Percentiles rank a stretch among this genome's conserved stretches.
These are phyloP conservation scores for Psittacara wagleri DNA, from an alignment of 2,113 vertebrate species.

Conservation along the genomic window DNA sequence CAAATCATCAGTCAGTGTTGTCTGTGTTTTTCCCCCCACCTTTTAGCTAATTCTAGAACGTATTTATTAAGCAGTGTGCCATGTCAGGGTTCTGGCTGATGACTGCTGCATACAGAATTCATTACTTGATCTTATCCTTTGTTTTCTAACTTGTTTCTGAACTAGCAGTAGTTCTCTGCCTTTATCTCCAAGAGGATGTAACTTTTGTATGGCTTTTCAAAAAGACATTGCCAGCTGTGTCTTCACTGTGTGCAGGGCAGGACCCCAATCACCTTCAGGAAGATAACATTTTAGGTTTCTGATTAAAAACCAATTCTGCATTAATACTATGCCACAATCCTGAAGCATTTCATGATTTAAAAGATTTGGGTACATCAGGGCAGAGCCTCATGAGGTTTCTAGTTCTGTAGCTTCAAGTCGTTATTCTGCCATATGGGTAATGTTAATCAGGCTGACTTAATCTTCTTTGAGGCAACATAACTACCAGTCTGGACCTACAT, in stretches of 20 bases:
- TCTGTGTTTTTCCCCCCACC: neutral
- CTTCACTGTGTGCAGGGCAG: accelerated
- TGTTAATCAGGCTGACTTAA: neutral
- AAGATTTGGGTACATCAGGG: neutral
- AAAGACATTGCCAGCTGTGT: neutral
- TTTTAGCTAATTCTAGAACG: neutral
- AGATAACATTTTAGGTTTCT: neutral
- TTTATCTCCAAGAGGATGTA: accelerated
- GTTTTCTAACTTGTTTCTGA: neutral
- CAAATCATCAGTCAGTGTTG: neutral
- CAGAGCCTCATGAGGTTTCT: neutral
- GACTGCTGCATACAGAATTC: neutral
- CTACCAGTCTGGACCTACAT: neutral
- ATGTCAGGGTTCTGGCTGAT: neutral
- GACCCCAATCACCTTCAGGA: neutral
- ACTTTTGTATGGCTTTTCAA: neutral
- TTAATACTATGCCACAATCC: neutral
- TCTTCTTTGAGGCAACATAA: neutral
- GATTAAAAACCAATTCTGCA: neutral
- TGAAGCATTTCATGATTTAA: neutral
- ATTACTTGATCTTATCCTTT: neutral
- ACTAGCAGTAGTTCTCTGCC: neutral
- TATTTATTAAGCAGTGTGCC: neutral
- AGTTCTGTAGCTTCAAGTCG: neutral
- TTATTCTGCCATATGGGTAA: neutral